Base-by-base conservation (phyloP, 2,113 vertebrate genomes). In the Cavia aperea region DNA sequence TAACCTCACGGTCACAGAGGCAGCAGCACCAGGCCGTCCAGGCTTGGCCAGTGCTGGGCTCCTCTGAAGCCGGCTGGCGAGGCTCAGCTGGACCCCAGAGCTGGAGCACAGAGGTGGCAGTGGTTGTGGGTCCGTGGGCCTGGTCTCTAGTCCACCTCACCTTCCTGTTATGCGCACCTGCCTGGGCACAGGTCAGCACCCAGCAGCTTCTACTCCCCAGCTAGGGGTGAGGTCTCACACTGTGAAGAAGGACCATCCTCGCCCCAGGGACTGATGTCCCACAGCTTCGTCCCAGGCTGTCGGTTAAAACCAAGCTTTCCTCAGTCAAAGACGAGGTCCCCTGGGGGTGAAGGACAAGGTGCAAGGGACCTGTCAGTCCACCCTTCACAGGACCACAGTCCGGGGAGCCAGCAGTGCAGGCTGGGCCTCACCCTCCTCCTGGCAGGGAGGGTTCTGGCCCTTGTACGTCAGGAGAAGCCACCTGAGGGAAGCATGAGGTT, bases 41-140 rank as follows among this genome's bases (percentile, higher is more conserved):
- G 31, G 26, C 0, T 0, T 13, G 4, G 14, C 7, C 24, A 4
- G 46, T 3, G 13, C 33, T 9, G 49, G 11, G 10, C 23, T 26
- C 73, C 7, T 5, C 16, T 31, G 56, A 21, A 36, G 10, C 36
- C 33, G 1, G 3, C 12, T 24, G 16, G 7, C 5, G 26, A 33
- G 36, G 66, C 2, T 66, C 49, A 3, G 58, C 14, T 36, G 8
- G 13, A 36, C 24, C 14, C 7, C 43, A 2, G 19, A 43, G 51
- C 14, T 78, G 14, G 31, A 14, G 26, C 14, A n/a, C n/a, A 13
- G 31, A 6, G 24, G 62, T 4, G 5, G 4, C 51, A 68, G 7
- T 26, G 18, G 43, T 36, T 8, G 0, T 68, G 15, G 11, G 5
- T 6, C 39, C 33, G 5, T 1, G 10, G 60, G 60, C 26, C 43